A percentile compares a stretch with the other conserved stretches of the same genome.
These are phyloP conservation scores for Bombus turneri DNA, from an alignment of 1,140 invertebrate species.

Conservation along the genomic window DNA sequence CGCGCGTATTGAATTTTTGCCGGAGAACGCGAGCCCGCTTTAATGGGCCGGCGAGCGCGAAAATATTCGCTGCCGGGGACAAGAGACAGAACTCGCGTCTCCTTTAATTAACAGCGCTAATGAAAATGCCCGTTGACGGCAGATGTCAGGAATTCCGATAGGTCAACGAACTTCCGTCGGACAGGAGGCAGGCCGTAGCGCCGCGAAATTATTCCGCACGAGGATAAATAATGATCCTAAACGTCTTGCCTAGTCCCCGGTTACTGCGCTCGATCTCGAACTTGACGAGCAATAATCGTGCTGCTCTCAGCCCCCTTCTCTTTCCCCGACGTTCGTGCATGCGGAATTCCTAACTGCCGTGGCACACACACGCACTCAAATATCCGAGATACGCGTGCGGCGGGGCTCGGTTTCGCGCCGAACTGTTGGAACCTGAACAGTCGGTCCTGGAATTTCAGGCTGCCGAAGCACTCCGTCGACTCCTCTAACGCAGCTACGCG, in stretches of 20 bases:
- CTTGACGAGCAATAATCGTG: slow-evolving; percentile 22
- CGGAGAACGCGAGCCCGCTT: background rate
- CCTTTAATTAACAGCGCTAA: slow-evolving; percentile 30
- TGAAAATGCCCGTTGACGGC: slow-evolving; percentile 8
- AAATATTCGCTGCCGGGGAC: background rate
- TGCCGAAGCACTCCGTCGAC: slow-evolving; percentile 43
- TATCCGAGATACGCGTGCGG: slow-evolving; percentile 54
- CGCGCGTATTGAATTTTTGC: background rate
- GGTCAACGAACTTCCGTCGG: slow-evolving; percentile 6
- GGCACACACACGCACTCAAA: slow-evolving; percentile 53
- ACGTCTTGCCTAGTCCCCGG: background rate
- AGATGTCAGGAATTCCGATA: slow-evolving; percentile 28
- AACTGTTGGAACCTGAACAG: slow-evolving; percentile 61
- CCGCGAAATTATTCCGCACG: background rate
- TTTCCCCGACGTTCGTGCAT: slow-evolving; percentile 16
- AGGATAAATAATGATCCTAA: slow-evolving; percentile 1
- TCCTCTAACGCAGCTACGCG: slow-evolving; percentile 13
- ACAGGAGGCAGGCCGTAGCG: background rate
- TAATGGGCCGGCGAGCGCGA: background rate
- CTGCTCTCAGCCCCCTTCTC: background rate
- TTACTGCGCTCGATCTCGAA: background rate
- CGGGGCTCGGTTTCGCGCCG: slow-evolving; percentile 51
- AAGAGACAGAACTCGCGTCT: background rate
- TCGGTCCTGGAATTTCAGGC: slow-evolving; percentile 61
- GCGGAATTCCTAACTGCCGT: slow-evolving; percentile 35